Percentiles rank a stretch among this genome's conserved stretches.
phyloP scores from a whole-genome alignment of 1,140 invertebrate genomes.

The Cotesia glomerata region DNA sequence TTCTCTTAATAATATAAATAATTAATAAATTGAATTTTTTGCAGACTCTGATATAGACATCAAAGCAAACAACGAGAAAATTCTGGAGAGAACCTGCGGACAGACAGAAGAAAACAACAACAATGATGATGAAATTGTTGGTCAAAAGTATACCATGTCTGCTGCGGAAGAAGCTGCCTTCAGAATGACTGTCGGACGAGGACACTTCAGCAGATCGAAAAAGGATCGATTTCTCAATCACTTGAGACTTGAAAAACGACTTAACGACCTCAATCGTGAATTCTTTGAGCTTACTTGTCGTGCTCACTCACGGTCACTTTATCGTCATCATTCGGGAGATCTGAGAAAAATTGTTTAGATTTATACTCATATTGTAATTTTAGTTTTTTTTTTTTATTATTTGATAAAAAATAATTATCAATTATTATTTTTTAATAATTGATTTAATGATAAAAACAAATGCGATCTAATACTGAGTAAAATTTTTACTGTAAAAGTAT shows the following conservation, averaged over 20 bases:
- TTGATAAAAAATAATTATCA: conserved; percentile 1
- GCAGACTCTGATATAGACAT: conserved; percentile 37
- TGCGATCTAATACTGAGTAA: too few species aligned
- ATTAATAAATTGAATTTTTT: not conserved
- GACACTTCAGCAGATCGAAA: conserved; percentile 51
- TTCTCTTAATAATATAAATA: not conserved
- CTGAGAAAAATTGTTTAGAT: conserved; percentile 31
- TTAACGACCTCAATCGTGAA: conserved; percentile 50
- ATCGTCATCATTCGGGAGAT: conserved; percentile 38
- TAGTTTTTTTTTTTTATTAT: not conserved
- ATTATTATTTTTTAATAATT: conserved; percentile 1
- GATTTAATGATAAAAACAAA: not conserved
- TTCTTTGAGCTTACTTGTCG: conserved; percentile 37
- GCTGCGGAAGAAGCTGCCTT: conserved; percentile 51
- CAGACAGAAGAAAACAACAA: conserved; percentile 13
- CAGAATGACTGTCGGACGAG: conserved; percentile 49
- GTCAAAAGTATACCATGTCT: conserved; percentile 38
- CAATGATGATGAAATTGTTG: conserved; percentile 19
- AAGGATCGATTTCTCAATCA: conserved; percentile 54
- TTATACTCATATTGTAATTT: not conserved
- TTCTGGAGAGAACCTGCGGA: not conserved
- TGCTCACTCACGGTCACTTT: conserved; percentile 32
- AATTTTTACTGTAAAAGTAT: too few species aligned
- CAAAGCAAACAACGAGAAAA: not conserved
- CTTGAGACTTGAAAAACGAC: conserved; percentile 49